Evolutionary conservation across 2,797 vertebrate species (phyloP), one percentile per base, ranked within the genome.

Genomic region (Chrysolophus pictus): DNA sequence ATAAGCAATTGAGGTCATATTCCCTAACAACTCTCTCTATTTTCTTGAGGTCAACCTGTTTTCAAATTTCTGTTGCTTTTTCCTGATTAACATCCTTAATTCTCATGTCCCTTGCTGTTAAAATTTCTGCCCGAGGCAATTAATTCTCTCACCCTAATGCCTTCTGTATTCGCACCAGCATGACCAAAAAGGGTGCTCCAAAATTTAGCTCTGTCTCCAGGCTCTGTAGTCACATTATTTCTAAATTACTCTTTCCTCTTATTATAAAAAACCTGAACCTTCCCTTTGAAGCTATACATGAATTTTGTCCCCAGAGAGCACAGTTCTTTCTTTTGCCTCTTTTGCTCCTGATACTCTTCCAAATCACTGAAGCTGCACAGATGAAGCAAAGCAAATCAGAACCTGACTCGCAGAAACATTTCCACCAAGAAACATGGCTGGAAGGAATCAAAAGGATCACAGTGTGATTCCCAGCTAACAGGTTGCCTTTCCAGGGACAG

Each of bases 1-100:
- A 59, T 47, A 67, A 72, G 26, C 84, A 60, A 87, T 26, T 67
- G 4, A 16, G 49, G 23, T 85, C 55, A 75, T 87, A 86, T 65
- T 93, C 72, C 53, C 56, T 69, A 73, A 92, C 3, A 33, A 94
- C 41, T 82, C 11, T 65, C 23, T 84, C 42, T 73, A 21, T 51
- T 70, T 93, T 24, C 51, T 12, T 31, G 67, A 58, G 58, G 59
- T 83, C 81, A 85, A 55, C 42, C 14, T 69, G 13, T 58, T 86
- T 95, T 94, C 31, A 71, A 51, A 59, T 88, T 86, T 79, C 59
- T 67, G 33, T 83, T 91, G 41, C 44, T 90, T 94, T 91, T 94
- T 89, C n/a, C 72, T 70, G 29, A 85, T 88, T 92, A 76, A 64
- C 37, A 87, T 89, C 87, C n/a, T 24, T 89, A 75, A 92, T 78